These are phyloP conservation scores for Galago senegalensis DNA, from an alignment of 2,797 vertebrate genomes.

Conservation along the genomic window DNA sequence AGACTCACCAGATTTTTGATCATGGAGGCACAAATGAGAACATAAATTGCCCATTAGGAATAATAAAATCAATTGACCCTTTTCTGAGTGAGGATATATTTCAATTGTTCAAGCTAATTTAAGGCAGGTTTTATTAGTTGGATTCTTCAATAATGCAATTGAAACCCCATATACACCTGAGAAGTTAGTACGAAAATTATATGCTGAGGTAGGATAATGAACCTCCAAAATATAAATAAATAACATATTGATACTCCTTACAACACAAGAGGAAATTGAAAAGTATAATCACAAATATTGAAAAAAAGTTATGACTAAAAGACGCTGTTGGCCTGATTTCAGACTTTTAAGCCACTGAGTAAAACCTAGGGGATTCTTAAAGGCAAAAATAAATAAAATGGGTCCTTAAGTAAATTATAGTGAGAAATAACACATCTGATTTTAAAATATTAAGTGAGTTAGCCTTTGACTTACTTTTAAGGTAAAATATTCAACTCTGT, in stretches of 20 bases:
- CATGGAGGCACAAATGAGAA: background rate
- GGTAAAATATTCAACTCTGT: background rate
- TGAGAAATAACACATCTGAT: background rate
- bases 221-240: background rate
- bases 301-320: background rate
- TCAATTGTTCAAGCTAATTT: background rate
- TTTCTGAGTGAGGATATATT: slow-evolving; percentile 14
- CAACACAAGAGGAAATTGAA: background rate
- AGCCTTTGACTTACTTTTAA: slow-evolving; percentile 29
- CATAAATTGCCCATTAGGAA: background rate
- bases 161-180: background rate
- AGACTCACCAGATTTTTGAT: background rate
- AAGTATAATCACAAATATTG: background rate
- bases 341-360: background rate
- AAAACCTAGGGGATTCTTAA: background rate
- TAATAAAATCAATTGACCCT: background rate
- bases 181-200: background rate
- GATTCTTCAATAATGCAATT: background rate
- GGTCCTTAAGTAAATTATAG: background rate
- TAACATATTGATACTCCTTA: background rate
- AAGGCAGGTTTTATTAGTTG: background rate
- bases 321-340: background rate
- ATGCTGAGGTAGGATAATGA: background rate
- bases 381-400: background rate
- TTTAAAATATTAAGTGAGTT: background rate